A percentile compares a stretch with the other conserved stretches of the same genome.
Conservation (phyloP, 2,113 vertebrate species). For the Symphodus melops region DNA sequence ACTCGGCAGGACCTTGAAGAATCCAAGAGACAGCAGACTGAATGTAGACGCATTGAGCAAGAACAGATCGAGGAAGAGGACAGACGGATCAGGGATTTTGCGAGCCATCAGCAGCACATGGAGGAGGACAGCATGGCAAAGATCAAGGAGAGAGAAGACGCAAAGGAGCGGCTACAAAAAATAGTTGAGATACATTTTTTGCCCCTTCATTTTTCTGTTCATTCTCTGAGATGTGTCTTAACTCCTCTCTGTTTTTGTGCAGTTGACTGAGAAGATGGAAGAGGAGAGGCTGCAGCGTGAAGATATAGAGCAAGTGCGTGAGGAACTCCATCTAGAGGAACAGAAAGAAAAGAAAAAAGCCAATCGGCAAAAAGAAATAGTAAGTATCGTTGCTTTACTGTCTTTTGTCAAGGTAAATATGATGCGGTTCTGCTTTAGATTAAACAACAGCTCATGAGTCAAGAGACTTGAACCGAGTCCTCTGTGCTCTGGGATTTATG, state of each 20-base stretch:
- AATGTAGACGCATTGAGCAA: constrained; percentile 88
- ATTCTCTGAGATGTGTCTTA: background rate
- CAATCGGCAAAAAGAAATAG: constrained; percentile 82
- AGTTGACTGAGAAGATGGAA: constrained; percentile 87
- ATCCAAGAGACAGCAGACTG: constrained; percentile 87
- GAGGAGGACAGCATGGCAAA: constrained; percentile 84
- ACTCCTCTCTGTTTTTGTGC: constrained; percentile 25
- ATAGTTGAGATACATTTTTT: constrained; percentile 74
- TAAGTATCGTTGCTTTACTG: constrained; percentile 71
- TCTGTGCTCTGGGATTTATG: background rate
- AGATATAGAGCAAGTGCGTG: constrained; percentile 86
- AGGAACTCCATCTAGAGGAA: constrained; percentile 90
- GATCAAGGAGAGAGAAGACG: constrained; percentile 84
- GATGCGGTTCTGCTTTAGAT: too few species aligned
- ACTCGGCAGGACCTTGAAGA: constrained; percentile 88
- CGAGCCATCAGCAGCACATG: constrained; percentile 80
- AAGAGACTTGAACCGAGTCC: background rate
- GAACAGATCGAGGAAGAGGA: constrained; percentile 94
- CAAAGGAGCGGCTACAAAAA: constrained; percentile 85
- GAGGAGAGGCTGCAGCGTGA: constrained; percentile 83
- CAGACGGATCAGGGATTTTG: constrained; percentile 88
- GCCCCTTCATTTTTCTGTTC: background rate
- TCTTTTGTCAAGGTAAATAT: too few species aligned
- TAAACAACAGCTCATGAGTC: background rate
- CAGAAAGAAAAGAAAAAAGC: constrained; percentile 85